These are phyloP conservation scores for Pycnonotus jocosus DNA, from an alignment of 2,113 vertebrate species.

Conservation along the genomic window DNA sequence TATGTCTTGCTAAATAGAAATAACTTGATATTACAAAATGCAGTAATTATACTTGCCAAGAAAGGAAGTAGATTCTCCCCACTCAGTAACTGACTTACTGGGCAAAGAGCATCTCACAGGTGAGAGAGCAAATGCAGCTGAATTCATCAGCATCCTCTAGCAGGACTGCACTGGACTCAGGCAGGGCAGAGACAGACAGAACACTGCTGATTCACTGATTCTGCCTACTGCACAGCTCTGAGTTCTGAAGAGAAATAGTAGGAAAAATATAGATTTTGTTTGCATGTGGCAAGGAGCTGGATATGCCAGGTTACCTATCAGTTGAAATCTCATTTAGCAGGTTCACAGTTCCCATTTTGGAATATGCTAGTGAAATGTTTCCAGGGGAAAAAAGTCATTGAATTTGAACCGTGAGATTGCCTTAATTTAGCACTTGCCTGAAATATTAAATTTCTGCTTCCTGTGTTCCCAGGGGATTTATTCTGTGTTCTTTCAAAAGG, in stretches of 20 bases:
- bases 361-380: neutral
- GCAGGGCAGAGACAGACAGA: neutral
- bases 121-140: neutral
- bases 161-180: neutral
- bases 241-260: neutral
- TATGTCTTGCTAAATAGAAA: neutral
- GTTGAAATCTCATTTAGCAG: neutral
- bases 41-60: neutral
- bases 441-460: neutral
- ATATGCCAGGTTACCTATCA: neutral
- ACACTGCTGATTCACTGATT: neutral
- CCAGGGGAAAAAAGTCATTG: rapidly evolving
- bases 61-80: neutral
- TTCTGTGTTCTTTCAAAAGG: neutral
- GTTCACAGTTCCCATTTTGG: neutral
- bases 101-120: neutral
- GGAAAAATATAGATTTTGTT: neutral
- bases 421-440: neutral
- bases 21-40: neutral
- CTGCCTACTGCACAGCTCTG: neutral
- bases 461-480: neutral
- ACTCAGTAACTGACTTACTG: neutral
- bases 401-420: neutral
- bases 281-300: neutral
- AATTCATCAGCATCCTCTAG: neutral